Base-by-base conservation (phyloP, 2,888 invertebrate species). In the Vandiemenella viatica region DNA sequence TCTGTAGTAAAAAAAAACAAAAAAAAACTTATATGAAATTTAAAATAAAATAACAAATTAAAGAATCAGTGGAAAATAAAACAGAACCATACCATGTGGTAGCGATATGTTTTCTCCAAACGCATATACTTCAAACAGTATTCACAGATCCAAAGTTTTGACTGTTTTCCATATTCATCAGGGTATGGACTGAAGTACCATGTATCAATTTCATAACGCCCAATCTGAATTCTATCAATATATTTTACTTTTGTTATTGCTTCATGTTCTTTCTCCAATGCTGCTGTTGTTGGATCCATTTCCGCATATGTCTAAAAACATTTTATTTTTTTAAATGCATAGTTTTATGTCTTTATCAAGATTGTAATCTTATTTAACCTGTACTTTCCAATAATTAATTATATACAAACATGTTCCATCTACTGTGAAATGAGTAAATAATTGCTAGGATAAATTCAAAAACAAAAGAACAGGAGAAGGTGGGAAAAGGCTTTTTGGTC, bases 161-260 rank as follows among this genome's bases (percentile, higher is more conserved):
- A 79, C 58, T 87, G 89, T 67, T 90, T 86, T 0, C 93, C 91
- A 64, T 93, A 95, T 62, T 96, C 95, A 58, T 93, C 95, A 0
- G 98, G 97, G 64, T 93, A 98, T 0, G 98, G 98, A 59, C 96
- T 96, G 64, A 95, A 97, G 67, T 98, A 98, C 98, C 98, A 98
- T 1, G 97, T 93, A 64, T 93, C 92, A 52, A 98, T 95, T 72
- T 96, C 95, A 67, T 89, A 93, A 61, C 83, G 79, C 51, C 82
- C 97, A 59, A 97, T 88, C 69, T 93, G 91, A 57, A 98, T 84
- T 63, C 79, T 80, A 62, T 93, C 90, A 55, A 93, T 90, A 64
- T 91, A 92, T 71, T 93, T 93, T 1, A 93, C 88, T 80, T 91
- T 91, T 44, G 96, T 97, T 32, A 91, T 87, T 38, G 88, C 87